These are phyloP conservation scores for Mizuhopecten yessoensis DNA, from an alignment of 1,140 invertebrate genomes.

Conservation along the genomic window DNA sequence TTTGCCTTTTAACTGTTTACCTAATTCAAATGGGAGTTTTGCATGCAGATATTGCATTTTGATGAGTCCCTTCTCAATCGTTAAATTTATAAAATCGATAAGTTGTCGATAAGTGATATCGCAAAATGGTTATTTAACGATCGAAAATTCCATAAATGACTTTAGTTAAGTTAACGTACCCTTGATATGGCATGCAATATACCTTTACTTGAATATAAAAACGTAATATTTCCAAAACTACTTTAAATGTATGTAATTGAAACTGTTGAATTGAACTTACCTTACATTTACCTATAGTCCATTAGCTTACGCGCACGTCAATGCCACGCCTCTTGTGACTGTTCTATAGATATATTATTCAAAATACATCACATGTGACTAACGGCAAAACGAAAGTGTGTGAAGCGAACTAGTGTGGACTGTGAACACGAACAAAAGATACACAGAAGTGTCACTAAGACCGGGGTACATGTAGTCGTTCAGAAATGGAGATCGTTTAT, in stretches of 20 bases:
- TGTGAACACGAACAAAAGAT: not conserved
- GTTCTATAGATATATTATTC: not conserved
- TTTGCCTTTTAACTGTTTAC: not conserved
- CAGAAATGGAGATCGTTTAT: not conserved
- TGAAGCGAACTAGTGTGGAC: not conserved
- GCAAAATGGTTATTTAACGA: not conserved
- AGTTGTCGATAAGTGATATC: not conserved
- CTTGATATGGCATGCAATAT: not conserved
- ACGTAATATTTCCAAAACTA: not conserved
- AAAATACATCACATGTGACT: constrained; percentile 13
- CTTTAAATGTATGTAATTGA: not conserved
- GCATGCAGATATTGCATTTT: not conserved
- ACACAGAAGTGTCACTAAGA: not conserved
- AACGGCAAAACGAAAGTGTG: not conserved
- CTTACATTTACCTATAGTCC: not conserved
- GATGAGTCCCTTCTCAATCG: not conserved
- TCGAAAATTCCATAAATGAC: not conserved
- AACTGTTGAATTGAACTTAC: not conserved
- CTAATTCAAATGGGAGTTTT: not conserved
- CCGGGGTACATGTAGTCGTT: not conserved
- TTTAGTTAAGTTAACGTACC: not conserved
- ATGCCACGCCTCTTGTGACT: not conserved
- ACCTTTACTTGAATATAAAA: not conserved
- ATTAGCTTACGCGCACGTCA: not conserved
- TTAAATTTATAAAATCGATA: not conserved